A percentile compares a stretch with the other conserved stretches of the same genome.
Evolutionary conservation across 2,797 vertebrate genomes (phyloP).

Genomic region (Corythornis leucogaster): DNA sequence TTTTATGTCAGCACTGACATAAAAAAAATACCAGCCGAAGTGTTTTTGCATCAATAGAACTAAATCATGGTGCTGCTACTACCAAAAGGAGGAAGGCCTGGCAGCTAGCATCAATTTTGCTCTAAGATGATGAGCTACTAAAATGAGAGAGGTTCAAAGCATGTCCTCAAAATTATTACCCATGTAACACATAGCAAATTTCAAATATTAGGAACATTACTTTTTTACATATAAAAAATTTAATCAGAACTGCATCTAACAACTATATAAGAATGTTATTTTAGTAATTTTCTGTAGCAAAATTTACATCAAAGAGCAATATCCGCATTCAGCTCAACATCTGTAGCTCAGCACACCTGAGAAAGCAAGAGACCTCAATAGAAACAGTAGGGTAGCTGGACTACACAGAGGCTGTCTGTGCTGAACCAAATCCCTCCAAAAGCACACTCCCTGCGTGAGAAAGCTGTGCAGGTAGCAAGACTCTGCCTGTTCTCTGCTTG

Average conservation of each 20-base stretch:
- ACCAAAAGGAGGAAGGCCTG: not conserved
- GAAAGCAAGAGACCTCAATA: not conserved
- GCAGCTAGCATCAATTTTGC: not conserved
- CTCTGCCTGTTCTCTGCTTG: not conserved
- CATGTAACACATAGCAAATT: not conserved
- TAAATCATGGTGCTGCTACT: not conserved
- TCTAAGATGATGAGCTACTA: not conserved
- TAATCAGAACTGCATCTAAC: not conserved
- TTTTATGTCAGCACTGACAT: not conserved
- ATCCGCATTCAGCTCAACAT: not conserved
- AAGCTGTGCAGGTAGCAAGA: not conserved
- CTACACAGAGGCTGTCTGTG: not conserved
- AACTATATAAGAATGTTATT: not conserved
- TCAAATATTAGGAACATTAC: not conserved
- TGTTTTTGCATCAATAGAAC: not conserved
- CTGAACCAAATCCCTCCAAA: not conserved
- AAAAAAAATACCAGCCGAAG: not conserved
- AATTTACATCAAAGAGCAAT: not conserved
- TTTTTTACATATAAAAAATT: not conserved
- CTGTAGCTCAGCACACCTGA: not conserved
- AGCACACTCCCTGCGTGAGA: not conserved
- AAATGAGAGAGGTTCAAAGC: not conserved
- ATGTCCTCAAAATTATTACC: not conserved
- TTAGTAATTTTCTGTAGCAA: not conserved
- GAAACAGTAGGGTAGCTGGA: not conserved